Conservation (phyloP, 2,113 vertebrate species). For the Petromus typicus region DNA sequence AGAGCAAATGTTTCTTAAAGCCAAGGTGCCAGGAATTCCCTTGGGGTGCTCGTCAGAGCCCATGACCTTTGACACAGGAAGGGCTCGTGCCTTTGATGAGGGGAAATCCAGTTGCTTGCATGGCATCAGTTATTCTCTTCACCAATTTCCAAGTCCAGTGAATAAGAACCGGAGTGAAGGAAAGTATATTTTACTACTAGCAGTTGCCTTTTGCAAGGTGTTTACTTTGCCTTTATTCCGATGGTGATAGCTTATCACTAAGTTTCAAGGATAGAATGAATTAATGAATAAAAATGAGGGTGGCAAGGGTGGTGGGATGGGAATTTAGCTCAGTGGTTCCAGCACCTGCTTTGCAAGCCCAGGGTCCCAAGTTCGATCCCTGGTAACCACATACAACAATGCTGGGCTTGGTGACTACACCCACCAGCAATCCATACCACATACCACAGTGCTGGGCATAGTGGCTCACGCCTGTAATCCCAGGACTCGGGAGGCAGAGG, state of each 20-base stretch:
- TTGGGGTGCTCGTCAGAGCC: constrained; percentile 16
- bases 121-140: background rate
- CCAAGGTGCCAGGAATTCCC: background rate
- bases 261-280: constrained; percentile 58
- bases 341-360: too few species aligned
- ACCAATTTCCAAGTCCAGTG: background rate
- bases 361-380: too few species aligned
- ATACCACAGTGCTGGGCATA: too few species aligned
- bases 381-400: too few species aligned
- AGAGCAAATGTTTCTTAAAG: constrained; percentile 35
- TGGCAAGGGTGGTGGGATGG: too few species aligned
- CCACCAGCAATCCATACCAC: too few species aligned
- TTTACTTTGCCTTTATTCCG: constrained; percentile 63
- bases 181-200: constrained; percentile 36
- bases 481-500: too few species aligned
- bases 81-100: background rate
- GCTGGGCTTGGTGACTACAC: too few species aligned
- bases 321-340: too few species aligned
- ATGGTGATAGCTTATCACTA: constrained; percentile 67
- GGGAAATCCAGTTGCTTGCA: constrained; percentile 1
- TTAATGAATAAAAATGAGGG: constrained; percentile 55
- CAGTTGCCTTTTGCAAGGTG: constrained; percentile 31
- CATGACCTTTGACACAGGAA: background rate
- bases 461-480: too few species aligned
- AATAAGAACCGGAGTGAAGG: constrained; percentile 44